Base-by-base conservation (phyloP, 2,888 invertebrate genomes). In the Nezara viridula region DNA sequence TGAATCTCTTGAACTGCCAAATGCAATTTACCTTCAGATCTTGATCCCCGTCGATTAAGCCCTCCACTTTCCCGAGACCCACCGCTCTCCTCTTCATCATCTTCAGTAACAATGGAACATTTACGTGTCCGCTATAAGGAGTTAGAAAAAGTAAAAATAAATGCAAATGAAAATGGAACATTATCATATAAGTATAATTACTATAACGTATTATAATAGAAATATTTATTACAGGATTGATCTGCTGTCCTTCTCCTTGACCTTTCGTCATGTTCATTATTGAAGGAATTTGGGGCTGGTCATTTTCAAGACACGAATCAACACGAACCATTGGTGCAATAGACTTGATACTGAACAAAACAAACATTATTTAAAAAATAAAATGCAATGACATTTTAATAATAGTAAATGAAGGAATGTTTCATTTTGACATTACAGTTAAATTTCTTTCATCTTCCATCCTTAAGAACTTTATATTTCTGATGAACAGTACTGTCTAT, bases 41-140 rank as follows among this genome's bases (percentile, higher is more conserved):
- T 95, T 81, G 96, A 96, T 89, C 96, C 96, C 37, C 97, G 95
- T 21, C 95, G 93, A 91, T 95, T 95, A 89, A 95, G 92, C 92
- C 95, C 95, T 19, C 95, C 94, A 37, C 94, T 94, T 14, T 90
- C 90, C n/a, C 91, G 90, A 12, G 90, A 89, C 10, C 89, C 89
- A 14, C 90, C 91, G n/a, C 90, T 94, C 91, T 96, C 97, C 92
- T 98, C 98, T 92, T 98, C 98, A 91, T 98, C 98, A 92, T 98
- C 98, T 92, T 97, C 97, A 91, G 97, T 96, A 40, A 98, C 98
- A 92, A 98, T 97, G 92, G 97, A 97, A 93, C 98, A 98, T 92
- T 98, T 98, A 88, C 98, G 95, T 44, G 95, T 95, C 88, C 97
- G 94, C 94, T 95, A 93, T 47, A 89, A 85, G 16, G 81, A 88